Base-by-base conservation (phyloP, 2,888 invertebrate species). In the Alitta virens region DNA sequence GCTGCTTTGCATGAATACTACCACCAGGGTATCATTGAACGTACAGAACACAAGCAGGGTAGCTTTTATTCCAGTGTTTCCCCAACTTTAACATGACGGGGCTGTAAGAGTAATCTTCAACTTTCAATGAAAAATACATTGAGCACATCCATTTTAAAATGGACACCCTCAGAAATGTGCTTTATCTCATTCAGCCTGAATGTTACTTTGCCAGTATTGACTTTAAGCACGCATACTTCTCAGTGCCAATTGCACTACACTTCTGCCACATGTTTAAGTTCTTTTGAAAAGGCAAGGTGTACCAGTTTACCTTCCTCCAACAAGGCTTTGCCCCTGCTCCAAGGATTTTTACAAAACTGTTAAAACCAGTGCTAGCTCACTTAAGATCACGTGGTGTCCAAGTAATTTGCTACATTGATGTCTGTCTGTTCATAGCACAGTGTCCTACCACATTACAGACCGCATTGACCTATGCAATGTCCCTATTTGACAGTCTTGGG, bases 81-180 rank as follows among this genome's bases (percentile, higher is more conserved):
- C 33, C 33, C 5, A 12, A 12, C 33, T 12, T 12, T 7, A 33
- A 33, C 5, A 33, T 7, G 33, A 33, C 12, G 33, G 33, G 7
- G 5, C 33, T 33, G 33, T 33, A 5, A 33, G 33, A 12, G 33
- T 33, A 7, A 33, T 51, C 26, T 18, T 51, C n/a, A 58, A 27
- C 50, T 23, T 27, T 58, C 23, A 58, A 58, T 33, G 33, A 57
- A 49, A 33, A 33, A 5, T 51, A 5, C 38, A 50, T 58, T 12
- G 33, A 18, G 2, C 27, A 58, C 38, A 12, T 27, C 14, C 58
- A 58, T 58, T 58, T 58, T 27, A 58, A 58, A 51, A 58, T 58
- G 58, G 33, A 51, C 38, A 58, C 24, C 16, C 9, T 58, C n/a
- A 24, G 50, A 5, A 7, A 24, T 9, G n/a, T 16, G 14, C 18